A percentile compares a stretch with the other conserved stretches of the same genome.
Conservation (phyloP, 2,797 vertebrate species). For the Lophotriccus pileatus region DNA sequence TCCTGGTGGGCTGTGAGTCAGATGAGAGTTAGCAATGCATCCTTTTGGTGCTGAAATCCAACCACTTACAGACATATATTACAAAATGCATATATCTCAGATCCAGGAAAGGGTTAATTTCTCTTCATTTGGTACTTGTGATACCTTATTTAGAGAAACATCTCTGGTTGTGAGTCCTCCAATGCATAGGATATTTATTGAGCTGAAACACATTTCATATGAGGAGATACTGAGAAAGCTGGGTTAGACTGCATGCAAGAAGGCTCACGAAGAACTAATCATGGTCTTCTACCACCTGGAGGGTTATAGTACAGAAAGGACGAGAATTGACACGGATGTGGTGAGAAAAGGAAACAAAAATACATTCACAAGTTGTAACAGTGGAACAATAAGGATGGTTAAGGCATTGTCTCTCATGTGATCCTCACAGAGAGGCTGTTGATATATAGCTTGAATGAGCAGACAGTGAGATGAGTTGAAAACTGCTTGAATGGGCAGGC, state of each 20-base stretch:
- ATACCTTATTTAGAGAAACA: not conserved
- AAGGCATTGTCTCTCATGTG: not conserved
- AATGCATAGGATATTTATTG: not conserved
- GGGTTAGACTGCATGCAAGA: not conserved
- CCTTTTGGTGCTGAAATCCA: not conserved
- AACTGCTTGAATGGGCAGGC: not conserved
- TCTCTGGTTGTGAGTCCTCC: rapidly evolving
- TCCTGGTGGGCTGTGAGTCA: rapidly evolving
- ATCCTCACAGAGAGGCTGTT: not conserved
- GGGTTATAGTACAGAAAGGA: not conserved
- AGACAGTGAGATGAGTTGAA: not conserved
- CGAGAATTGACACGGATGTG: not conserved
- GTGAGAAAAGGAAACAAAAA: not conserved
- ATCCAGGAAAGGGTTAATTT: not conserved
- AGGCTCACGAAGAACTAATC: not conserved
- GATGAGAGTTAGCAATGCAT: not conserved
- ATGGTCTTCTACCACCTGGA: not conserved
- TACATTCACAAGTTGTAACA: not conserved
- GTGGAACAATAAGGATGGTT: not conserved
- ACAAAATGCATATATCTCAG: rapidly evolving
- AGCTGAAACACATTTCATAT: not conserved
- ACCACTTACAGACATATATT: not conserved
- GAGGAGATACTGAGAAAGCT: not conserved
- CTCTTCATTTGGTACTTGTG: not conserved
- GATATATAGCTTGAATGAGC: not conserved